These are phyloP conservation scores for Loxodonta africana DNA, from an alignment of 2,113 vertebrate genomes.

Conservation along the genomic window DNA sequence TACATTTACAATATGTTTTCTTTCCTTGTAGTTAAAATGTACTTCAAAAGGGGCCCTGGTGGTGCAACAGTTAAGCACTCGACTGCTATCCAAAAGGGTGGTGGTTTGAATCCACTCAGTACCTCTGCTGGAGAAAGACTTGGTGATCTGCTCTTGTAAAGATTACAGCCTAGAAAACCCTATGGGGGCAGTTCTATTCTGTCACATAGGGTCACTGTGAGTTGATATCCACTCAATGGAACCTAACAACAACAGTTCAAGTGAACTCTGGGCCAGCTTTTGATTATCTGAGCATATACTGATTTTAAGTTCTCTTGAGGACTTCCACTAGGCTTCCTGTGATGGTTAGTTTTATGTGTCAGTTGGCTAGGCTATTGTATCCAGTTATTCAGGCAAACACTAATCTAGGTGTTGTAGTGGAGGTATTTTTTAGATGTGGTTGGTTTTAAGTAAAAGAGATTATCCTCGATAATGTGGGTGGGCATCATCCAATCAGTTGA, in stretches of 20 bases:
- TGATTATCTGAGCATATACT: constrained; percentile 2
- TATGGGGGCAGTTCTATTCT: neutral
- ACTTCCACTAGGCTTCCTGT: neutral
- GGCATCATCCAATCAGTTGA: neutral
- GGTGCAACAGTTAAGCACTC: neutral
- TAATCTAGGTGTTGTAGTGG: neutral
- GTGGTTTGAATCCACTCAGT: neutral
- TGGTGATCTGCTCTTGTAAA: neutral
- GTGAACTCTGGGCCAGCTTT: neutral
- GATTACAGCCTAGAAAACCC: neutral
- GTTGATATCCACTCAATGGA: neutral
- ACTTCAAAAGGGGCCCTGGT: neutral
- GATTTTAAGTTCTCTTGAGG: constrained; percentile 14
- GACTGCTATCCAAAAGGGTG: neutral
- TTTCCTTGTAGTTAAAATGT: constrained; percentile 23
- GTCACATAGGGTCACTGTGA: neutral
- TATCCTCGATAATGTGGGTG: neutral
- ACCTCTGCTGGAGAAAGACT: neutral
- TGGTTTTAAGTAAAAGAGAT: constrained; percentile 1
- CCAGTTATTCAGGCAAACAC: constrained; percentile 11
- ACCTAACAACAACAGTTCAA: neutral
- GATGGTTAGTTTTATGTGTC: constrained; percentile 18
- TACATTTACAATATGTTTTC: constrained; percentile 9
- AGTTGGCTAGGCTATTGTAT: neutral
- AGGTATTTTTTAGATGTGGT: neutral